Evolutionary conservation across 2,113 vertebrate species (phyloP), one percentile per base, ranked within the genome.

Genomic region (Phocoena sinus): DNA sequence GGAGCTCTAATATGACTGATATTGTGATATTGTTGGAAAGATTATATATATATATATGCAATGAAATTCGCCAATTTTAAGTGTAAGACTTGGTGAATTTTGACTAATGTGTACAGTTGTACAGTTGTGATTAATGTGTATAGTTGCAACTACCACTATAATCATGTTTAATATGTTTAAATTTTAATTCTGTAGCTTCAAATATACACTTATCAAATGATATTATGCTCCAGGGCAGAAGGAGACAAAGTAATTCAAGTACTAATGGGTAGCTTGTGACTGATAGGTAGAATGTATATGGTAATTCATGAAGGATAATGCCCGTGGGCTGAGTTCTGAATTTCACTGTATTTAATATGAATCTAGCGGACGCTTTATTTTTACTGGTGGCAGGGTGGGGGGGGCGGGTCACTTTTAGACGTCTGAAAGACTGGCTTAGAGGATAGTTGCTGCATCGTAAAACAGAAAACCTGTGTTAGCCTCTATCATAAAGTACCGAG

Each of bases 151-250:
- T 63, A 86, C 20, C 31, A 60, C 44, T 26, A 21, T 90, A 88
- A 67, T 31, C n/a, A 44, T 41, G 17, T 80, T 82, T 92, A 90
- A 80, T 74, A 53, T 60, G n/a, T 87, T 94, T 65, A 76, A 6
- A 63, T 90, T 92, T 94, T 87, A 80, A 80, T 87, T 94, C 11
- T 92, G 7, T 79, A 86, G 25, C 80, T 94, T 95, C 62, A 94
- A 79, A 77, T 94, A 80, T 73, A 10, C 10, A 28, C 83, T 86
- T 70, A 25, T 85, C 67, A 97, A 94, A 77, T 93, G 53, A 47
- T 50, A 50, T 38, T 86, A 23, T 92, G 67, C 94, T 92, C 33
- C 26, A 95, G n/a, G 38, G 53, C 12, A 92, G 58, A 92, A 83
- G 41, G 56, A 90, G 62, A 87, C n/a, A 50, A 91, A 81, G 31